Evolutionary conservation across 2,888 invertebrate genomes (phyloP), one percentile per base, ranked within the genome.

Genomic region (Tanypteryx hageni): DNA sequence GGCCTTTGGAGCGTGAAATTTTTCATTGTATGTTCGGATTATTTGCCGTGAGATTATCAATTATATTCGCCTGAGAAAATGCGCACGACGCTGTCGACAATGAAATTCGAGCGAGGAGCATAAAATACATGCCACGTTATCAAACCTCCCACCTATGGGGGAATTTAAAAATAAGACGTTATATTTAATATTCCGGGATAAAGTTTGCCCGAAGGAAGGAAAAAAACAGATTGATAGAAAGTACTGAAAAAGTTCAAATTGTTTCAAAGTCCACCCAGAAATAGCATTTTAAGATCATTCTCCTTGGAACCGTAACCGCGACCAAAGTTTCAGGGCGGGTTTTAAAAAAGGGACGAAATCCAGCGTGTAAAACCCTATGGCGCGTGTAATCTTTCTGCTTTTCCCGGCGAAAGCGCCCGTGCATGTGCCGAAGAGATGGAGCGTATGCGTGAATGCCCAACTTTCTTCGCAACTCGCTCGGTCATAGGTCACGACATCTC

Each of bases 401-500:
- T 44, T 44, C 44, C 1, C 44, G 44, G 44, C 44, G 44, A 44
- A 44, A 44, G 44, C 44, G 1, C 44, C 44, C 1, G 44, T 44
- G 44, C 5, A 44, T 44, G 64, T 7, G 16, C 64, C 0, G 64
- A n/a, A 64, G 16, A 11, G 64, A n/a, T 16, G 64, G n/a, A 16
- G 64, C 64, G 5, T 16, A 5, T n/a, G 64, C 13, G 5, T 18
- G 64, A 64, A n/a, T n/a, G n/a, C 64, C 64, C 64, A 64, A 18
- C 64, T n/a, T n/a, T n/a, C 64, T 82, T 44, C n/a, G 68, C 68
- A 68, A 82, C 82, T 68, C 68, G 22, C 68, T 68, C 76, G 22
- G 27, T 76, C 22, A 44, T 56, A 83, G 44, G 56, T 44, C n/a
- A 44, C 56, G 31, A 22, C 16, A 44, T n/a, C 44, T 31, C n/a